A percentile compares a stretch with the other conserved stretches of the same genome.
phyloP scores from a whole-genome alignment of 2,113 vertebrate species.

The Entelurus aequoreus region DNA sequence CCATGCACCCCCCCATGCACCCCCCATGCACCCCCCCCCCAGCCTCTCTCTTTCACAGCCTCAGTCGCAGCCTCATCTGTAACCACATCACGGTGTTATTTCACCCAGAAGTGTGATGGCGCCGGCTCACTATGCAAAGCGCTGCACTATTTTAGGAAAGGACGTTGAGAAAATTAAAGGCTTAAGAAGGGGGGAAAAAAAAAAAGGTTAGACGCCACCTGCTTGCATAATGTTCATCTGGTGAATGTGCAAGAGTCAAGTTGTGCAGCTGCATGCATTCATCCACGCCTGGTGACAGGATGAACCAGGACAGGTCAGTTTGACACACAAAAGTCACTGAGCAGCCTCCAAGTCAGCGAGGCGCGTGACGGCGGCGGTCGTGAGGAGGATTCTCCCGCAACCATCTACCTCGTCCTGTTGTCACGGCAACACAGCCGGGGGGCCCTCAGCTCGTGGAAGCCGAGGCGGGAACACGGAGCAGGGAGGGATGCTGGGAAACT shows the following conservation, averaged over 20 bases:
- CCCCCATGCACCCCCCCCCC: not conserved
- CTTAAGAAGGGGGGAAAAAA: not conserved
- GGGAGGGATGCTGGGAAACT: constrained; percentile 52
- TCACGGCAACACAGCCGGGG: constrained; percentile 73
- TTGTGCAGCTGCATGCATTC: not conserved
- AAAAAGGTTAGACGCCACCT: not conserved
- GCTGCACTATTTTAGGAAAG: constrained; percentile 49
- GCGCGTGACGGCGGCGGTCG: constrained; percentile 47
- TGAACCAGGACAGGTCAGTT: not conserved
- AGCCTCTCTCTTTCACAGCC: constrained; percentile 22
- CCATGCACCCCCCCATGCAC: too few species aligned
- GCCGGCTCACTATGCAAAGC: constrained; percentile 53
- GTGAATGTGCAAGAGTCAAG: constrained; percentile 6
- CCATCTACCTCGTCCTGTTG: constrained; percentile 74
- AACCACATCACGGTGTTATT: constrained; percentile 43
- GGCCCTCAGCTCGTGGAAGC: constrained; percentile 63
- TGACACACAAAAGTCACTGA: not conserved
- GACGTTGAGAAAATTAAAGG: constrained; percentile 44
- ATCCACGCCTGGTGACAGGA: not conserved
- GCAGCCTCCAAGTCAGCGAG: constrained; percentile 9
- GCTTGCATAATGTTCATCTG: constrained; percentile 7
- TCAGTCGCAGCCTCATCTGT: constrained; percentile 34
- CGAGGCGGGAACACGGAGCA: constrained; percentile 54
- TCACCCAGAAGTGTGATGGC: constrained; percentile 42
- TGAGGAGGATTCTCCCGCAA: constrained; percentile 70